Base-by-base conservation (phyloP, 2,797 vertebrate genomes). In the Xyrichtys novacula region DNA sequence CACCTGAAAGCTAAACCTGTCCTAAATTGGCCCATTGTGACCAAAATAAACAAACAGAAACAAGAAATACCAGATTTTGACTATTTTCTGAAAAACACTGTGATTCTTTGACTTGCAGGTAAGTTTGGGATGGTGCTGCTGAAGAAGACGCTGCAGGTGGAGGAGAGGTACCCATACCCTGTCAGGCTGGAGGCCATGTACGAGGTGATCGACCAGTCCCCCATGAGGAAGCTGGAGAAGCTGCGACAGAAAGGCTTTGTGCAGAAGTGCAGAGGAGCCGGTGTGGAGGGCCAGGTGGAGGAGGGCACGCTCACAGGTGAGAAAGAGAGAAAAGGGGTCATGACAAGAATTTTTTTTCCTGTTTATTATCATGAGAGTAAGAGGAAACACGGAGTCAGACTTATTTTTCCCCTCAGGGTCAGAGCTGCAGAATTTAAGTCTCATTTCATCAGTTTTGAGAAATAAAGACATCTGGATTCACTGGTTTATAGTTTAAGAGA, bases 41-140 rank as follows among this genome's bases (percentile, higher is more conserved):
- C n/a, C n/a, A n/a, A n/a, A n/a, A n/a, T n/a, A n/a, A n/a, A n/a
- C n/a, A n/a, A n/a, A n/a, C n/a, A n/a, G n/a, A n/a, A n/a, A n/a
- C n/a, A n/a, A n/a, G n/a, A n/a, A n/a, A n/a, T n/a, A n/a, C n/a
- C n/a, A n/a, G n/a, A n/a, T n/a, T n/a, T n/a, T n/a, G n/a, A n/a
- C n/a, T n/a, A n/a, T n/a, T n/a, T n/a, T n/a, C n/a, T n/a, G n/a
- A 9, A 34, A 34, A 34, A 34, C 32, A 34, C 2, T 34, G 2
- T 14, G 11, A 11, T 34, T 34, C 10, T 49, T 3, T 75, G 46
- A 23, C 46, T 55, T 56, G 19, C 65, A 93, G 92, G 91, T 11
- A 99, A 99, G 85, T 99, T 99, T 56, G 95, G 96, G 42, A 99
- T 99, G 98, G 96, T 97, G 81, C 92, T 99, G 28, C 81, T 99